phyloP scores from a whole-genome alignment of 2,113 vertebrate species.

The Trachemys scripta region DNA sequence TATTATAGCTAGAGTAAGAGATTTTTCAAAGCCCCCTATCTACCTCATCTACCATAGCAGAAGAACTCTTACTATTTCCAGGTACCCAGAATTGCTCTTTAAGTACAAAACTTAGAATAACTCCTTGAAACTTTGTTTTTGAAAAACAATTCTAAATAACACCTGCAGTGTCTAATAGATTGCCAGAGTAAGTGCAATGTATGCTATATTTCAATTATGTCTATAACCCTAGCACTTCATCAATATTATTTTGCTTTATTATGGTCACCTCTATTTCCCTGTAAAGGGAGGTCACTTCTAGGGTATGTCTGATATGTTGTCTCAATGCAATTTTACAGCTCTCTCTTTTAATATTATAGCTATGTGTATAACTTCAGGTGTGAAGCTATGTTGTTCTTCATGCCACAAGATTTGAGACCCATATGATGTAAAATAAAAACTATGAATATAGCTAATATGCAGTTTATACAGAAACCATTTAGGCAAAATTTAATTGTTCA shows the following conservation, averaged over 20 bases:
- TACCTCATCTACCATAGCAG: background rate
- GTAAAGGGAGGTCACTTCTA: background rate
- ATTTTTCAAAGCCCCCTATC: background rate
- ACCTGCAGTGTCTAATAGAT: background rate
- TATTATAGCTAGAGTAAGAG: background rate
- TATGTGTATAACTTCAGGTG: background rate
- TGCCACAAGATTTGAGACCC: conserved; percentile 11
- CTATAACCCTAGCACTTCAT: background rate
- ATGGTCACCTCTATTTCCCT: background rate
- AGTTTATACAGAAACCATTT: conserved; percentile 21
- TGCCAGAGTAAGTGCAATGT: background rate
- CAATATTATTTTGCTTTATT: background rate
- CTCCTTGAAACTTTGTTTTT: background rate
- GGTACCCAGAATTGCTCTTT: background rate
- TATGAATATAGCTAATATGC: background rate
- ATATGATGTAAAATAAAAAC: background rate
- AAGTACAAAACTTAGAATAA: background rate
- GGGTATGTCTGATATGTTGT: background rate
- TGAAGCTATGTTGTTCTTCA: conserved; percentile 12
- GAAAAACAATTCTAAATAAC: background rate
- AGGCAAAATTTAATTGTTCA: background rate
- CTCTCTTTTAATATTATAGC: background rate
- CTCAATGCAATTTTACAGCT: background rate
- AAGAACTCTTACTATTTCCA: background rate
- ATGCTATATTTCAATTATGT: background rate